Base-by-base conservation (phyloP, 2,888 invertebrate genomes). In the Eumacrocentrus americanus region DNA sequence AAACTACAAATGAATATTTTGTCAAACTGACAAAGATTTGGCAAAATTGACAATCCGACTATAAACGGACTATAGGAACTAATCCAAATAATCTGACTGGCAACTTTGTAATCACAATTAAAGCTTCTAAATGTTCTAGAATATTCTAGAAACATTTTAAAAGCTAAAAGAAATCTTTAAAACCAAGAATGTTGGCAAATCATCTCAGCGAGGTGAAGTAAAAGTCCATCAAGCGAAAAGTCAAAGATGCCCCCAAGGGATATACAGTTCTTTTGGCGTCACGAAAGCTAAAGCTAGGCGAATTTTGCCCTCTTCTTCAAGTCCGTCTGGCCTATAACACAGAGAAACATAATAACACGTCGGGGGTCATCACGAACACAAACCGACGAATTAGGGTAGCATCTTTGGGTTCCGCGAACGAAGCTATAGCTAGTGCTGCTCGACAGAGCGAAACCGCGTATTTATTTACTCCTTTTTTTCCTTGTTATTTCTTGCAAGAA, bases 331-430 rank as follows among this genome's bases (percentile, higher is more conserved):
- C 60, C 64, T 46, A 25, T n/a, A 46, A 4, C 56, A 44, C 63
- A 61, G 62, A 60, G 53, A 65, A 58, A 52, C 68, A 73, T 76
- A 77, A 76, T 76, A 74, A 77, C 68, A 75, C 72, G 70, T 75
- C 73, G 70, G 70, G 42, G 57, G 63, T 51, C 59, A 58, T 58
- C 73, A 73, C 77, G 76, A 77, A 72, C 29, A 73, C 73, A 75
- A 75, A 76, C 72, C 71, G 70, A 75, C 68, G 72, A 75, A 77
- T 76, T 75, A 77, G 72, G 69, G 60, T 60, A 70, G 68, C 69
- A 69, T 74, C 71, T 68, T 62, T 52, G 68, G 60, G 71, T 76
- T 77, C 74, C 72, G 71, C 76, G 78, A 77, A 77, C 70, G 70
- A 60, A 63, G 59, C 38, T 29, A 29, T 29, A 29, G 29, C 29